Conservation (phyloP, 2,888 invertebrate species). For the Sinohyriopsis cumingii region DNA sequence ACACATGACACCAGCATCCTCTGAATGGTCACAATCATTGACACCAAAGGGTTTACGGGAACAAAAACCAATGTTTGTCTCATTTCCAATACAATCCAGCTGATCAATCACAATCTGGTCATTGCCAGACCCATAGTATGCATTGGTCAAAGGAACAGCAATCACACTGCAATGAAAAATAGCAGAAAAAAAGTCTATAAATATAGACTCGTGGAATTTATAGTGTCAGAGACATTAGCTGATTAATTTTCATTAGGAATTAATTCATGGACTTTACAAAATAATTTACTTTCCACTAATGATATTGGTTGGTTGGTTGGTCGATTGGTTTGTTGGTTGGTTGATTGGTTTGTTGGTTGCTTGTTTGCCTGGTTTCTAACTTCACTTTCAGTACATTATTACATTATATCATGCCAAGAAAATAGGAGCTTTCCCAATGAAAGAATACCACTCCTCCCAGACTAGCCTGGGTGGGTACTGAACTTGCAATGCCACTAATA, state of each 20-base stretch:
- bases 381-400: too few species aligned
- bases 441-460: too few species aligned
- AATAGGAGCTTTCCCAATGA: too few species aligned
- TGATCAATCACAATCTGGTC: conserved; percentile 61
- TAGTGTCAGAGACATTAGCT: background rate
- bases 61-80: conserved; percentile 76
- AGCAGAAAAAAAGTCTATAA: background rate
- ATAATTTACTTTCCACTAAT: too few species aligned
- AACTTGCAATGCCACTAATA: too few species aligned
- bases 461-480: too few species aligned
- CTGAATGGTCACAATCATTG: conserved; percentile 82
- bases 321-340: too few species aligned
- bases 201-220: background rate
- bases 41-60: conserved; percentile 79
- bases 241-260: background rate
- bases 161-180: conserved; percentile 21
- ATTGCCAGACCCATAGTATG: conserved; percentile 44
- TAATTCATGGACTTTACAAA: background rate
- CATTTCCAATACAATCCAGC: conserved; percentile 78
- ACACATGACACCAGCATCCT: conserved; percentile 79
- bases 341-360: too few species aligned
- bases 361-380: too few species aligned
- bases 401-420: too few species aligned
- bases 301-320: too few species aligned
- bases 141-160: conserved; percentile 39